Evolutionary conservation across 2,888 invertebrate species (phyloP).

Genomic region (Plebejus anna): DNA sequence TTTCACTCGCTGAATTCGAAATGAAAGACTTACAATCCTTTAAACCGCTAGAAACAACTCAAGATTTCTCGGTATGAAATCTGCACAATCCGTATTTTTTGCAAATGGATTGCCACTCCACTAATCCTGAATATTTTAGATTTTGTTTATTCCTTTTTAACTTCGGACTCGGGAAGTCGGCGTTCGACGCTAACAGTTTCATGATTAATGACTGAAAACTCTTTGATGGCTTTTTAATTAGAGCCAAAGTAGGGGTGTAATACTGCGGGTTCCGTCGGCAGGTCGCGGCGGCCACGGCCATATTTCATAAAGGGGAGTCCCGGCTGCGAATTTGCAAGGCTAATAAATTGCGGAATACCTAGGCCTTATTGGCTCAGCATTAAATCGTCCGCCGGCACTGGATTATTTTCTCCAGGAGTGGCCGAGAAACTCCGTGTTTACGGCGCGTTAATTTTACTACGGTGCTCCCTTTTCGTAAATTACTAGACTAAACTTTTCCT

Average conservation of each 20-base stretch:
- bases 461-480: constrained; percentile 15
- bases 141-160: constrained; percentile 76
- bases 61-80: constrained; percentile 64
- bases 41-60: constrained; percentile 70
- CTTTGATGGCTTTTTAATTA: constrained; percentile 81
- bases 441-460: constrained; percentile 18
- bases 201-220: constrained; percentile 80
- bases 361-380: constrained; percentile 74
- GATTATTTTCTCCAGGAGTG: constrained; percentile 54
- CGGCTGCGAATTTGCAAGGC: constrained; percentile 76
- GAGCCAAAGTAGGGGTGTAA: constrained; percentile 79
- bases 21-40: constrained; percentile 67
- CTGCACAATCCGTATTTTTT: constrained; percentile 64
- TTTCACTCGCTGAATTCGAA: constrained; percentile 59
- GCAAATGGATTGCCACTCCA: constrained; percentile 65
- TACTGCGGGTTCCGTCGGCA: constrained; percentile 57
- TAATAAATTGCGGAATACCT: constrained; percentile 78
- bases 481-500: constrained; percentile 17
- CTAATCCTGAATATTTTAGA: constrained; percentile 73
- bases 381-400: constrained; percentile 64
- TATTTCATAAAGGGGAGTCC: constrained; percentile 72
- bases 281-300: constrained; percentile 68
- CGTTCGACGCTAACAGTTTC: constrained; percentile 78
- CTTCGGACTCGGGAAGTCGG: constrained; percentile 66
- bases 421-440: constrained; percentile 13